Conservation (phyloP, 2,888 invertebrate species). For the Orthosia gracilis region DNA sequence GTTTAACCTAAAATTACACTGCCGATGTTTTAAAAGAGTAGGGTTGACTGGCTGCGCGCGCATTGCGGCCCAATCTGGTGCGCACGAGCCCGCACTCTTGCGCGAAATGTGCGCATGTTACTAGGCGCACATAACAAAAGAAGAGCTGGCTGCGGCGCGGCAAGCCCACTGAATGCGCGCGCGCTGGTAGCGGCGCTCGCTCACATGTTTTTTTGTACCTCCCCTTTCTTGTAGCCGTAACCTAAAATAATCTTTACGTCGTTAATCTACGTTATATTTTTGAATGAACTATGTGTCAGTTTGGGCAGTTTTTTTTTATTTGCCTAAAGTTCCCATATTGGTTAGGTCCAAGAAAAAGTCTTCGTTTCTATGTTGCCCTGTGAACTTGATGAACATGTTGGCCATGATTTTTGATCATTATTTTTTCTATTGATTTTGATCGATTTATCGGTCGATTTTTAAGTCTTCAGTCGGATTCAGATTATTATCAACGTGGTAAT, state of each 20-base stretch:
- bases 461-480: not conserved
- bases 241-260: slow-evolving; percentile 32
- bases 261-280: not conserved
- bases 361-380: slow-evolving; percentile 76
- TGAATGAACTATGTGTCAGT: not conserved
- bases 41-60: slow-evolving; percentile 75
- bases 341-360: slow-evolving; percentile 64
- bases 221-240: slow-evolving; percentile 6
- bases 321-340: slow-evolving; percentile 45
- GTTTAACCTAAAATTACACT: not conserved
- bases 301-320: slow-evolving; percentile 8
- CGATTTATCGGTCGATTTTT: slow-evolving; percentile 39
- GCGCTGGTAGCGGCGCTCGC: slow-evolving; percentile 59
- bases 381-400: slow-evolving; percentile 85
- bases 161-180: slow-evolving; percentile 56
- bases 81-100: slow-evolving; percentile 88
- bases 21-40: slow-evolving; percentile 22
- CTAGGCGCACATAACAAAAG: slow-evolving; percentile 78
- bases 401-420: slow-evolving; percentile 84
- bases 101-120: slow-evolving; percentile 90
- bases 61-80: slow-evolving; percentile 80
- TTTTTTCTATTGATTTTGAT: slow-evolving; percentile 61
- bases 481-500: slow-evolving; percentile 12
- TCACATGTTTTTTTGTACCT: slow-evolving; percentile 24
- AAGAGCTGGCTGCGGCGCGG: slow-evolving; percentile 53